phyloP scores from a whole-genome alignment of 1,140 invertebrate species.

The Drepana arcuata region DNA sequence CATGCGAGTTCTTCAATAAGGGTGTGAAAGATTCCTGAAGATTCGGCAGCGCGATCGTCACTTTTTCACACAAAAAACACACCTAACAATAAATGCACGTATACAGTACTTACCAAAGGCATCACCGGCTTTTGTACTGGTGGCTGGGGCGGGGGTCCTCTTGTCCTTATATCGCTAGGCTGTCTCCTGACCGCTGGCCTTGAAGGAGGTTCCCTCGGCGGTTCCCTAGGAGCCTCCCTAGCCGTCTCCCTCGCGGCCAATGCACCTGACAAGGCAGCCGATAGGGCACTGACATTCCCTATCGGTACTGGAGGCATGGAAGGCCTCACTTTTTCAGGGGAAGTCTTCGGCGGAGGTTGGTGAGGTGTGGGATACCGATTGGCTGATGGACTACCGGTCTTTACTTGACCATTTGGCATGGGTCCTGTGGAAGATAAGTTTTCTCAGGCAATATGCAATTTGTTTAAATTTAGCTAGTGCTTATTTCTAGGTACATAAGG shows the following conservation, averaged over 20 bases:
- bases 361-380: conserved; percentile 33
- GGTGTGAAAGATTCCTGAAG: too few relatives aligned
- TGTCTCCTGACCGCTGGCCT: conserved; percentile 40
- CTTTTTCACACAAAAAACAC: too few relatives aligned
- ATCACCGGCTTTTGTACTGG: conserved; percentile 49
- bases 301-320: conserved; percentile 15
- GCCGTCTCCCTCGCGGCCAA: conserved; percentile 21
- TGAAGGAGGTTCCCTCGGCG: conserved; percentile 18
- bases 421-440: too few relatives aligned
- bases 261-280: conserved; percentile 50
- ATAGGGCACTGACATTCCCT: conserved; percentile 37
- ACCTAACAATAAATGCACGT: too few relatives aligned
- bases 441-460: too few relatives aligned
- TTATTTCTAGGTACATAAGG: too few relatives aligned
- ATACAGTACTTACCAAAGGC: conserved; percentile 50
- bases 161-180: conserved; percentile 41
- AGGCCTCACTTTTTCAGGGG: conserved; percentile 41
- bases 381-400: conserved; percentile 40
- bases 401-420: conserved; percentile 50
- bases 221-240: conserved; percentile 27
- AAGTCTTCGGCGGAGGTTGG: conserved; percentile 15
- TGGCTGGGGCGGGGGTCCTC: conserved; percentile 61
- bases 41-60: too few relatives aligned
- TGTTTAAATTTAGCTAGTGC: too few relatives aligned
- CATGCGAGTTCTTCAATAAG: too few relatives aligned